These are phyloP conservation scores for Palythoa heliodiscus DNA, from an alignment of 92 coral and sea anemone species.

Conservation along the genomic window DNA sequence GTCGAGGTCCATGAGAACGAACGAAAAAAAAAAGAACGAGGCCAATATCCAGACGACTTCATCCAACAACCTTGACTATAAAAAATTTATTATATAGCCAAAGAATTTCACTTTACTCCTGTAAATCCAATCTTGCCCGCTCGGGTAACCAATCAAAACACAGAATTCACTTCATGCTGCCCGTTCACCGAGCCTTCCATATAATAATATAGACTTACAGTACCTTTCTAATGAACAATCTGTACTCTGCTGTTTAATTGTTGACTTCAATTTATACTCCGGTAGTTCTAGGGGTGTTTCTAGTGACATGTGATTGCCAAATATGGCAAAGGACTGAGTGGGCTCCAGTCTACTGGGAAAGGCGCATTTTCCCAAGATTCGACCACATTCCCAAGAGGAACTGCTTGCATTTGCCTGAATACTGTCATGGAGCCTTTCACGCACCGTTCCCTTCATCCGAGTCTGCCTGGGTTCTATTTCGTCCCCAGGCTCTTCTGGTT, in stretches of 20 bases:
- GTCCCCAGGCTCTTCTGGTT: constrained; percentile 54
- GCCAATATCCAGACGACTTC: no score
- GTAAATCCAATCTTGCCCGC: no score
- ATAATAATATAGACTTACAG: not conserved
- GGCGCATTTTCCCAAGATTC: constrained; percentile 62
- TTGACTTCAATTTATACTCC: not conserved
- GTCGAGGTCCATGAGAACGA: no score
- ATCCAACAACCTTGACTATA: no score
- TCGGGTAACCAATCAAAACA: no score
- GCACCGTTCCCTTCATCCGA: constrained; percentile 73
- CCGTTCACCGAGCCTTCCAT: no score
- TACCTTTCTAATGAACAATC: constrained; percentile 9
- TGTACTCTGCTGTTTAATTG: not conserved
- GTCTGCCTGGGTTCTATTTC: constrained; percentile 47
- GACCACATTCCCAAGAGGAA: constrained; percentile 49
- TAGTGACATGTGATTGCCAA: constrained; percentile 79
- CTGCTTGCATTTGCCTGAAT: constrained; percentile 57
- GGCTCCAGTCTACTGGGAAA: constrained; percentile 81
- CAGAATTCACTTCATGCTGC: no score
- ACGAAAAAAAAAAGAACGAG: no score
- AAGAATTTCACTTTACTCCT: no score
- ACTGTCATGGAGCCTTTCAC: constrained; percentile 70
- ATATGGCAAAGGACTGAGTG: constrained; percentile 72
- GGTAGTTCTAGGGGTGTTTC: constrained; percentile 61
- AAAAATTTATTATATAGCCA: no score